Evolutionary conservation across 2,888 invertebrate species (phyloP), one percentile per base, ranked within the genome.

Genomic region (Unio pictorum): DNA sequence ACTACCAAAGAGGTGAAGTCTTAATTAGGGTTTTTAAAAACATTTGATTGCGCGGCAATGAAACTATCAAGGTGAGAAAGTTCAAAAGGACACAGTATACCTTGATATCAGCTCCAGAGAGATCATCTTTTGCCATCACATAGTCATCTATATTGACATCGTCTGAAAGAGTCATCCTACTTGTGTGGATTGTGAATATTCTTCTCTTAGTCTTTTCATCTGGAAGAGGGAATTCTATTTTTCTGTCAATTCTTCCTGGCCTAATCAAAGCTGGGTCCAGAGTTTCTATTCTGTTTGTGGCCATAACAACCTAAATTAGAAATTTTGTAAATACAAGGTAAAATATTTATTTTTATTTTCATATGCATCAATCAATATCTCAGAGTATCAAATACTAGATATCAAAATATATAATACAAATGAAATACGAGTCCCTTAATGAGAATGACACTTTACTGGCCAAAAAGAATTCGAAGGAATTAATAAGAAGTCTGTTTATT

Each of bases 111-210:
- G 92, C 92, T 28, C 99, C 99, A 67, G 98, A 99, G 23, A 99
- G 93, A 91, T 99, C 99, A 92, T 99, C 99, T 90, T 99, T 99
- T 6, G 99, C 96, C 96, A 98, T 97, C 77, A 99, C 98, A 66
- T 99, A 93, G 90, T 99, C 99, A 73, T 95, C 96, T 18, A 99
- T 93, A 89, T 98, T 97, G 15, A 99, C 99, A 91, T 99, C 98
- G 75, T 95, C 95, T 17, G 98, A 95, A 71, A 99, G 91, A 0
- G 99, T 99, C 99, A 99, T 99, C 79, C 97, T 93, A n/a, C 96
- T 96, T 1, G 99, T 99, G 91, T 99, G 99, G 85, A 99, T 99
- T 78, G 95, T 96, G 90, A 99, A 98, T 87, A 99, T 99, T 79
- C 99, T 93, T 69, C 96, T 93, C 89, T 90, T 90, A 0, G 99